These are phyloP conservation scores for Allacma fusca DNA, from an alignment of 2,888 invertebrate species.

Conservation along the genomic window DNA sequence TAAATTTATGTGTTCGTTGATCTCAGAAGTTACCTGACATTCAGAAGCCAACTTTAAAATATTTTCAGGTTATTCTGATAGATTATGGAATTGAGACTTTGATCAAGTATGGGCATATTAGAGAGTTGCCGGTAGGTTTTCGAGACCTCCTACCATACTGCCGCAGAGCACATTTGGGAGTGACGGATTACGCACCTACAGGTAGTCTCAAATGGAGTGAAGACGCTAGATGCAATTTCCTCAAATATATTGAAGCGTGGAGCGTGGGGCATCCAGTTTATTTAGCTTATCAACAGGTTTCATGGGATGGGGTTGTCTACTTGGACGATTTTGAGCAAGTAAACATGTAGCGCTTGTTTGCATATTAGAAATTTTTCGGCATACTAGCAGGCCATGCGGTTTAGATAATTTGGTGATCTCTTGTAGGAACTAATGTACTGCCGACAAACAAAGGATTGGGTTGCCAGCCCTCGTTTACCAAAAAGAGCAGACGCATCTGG, in stretches of 20 bases:
- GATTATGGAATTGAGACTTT: constrained; percentile 33
- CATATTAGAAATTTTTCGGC: background rate
- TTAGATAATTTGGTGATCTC: too few relatives aligned
- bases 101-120: background rate
- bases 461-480: background rate
- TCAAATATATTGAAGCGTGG: constrained; percentile 22
- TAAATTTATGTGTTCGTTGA: too few relatives aligned
- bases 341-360: too few relatives aligned
- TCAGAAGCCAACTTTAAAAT: too few relatives aligned
- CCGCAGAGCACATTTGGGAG: constrained; percentile 18
- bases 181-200: background rate
- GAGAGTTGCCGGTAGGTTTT: constrained; percentile 20
- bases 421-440: background rate
- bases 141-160: constrained; percentile 8
- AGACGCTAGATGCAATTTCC: constrained; percentile 25
- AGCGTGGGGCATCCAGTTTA: constrained; percentile 23
- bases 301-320: background rate
- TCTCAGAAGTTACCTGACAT: too few relatives aligned
- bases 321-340: constrained; percentile 27
- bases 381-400: too few relatives aligned
- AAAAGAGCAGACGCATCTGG: background rate
- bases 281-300: background rate
- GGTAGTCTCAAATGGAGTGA: constrained; percentile 13
- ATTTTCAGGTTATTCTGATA: constrained; percentile 33
- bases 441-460: background rate